Evolutionary conservation across 2,888 invertebrate genomes (phyloP), one percentile per base, ranked within the genome.

Genomic region (Lasioglossum leucozonium): DNA sequence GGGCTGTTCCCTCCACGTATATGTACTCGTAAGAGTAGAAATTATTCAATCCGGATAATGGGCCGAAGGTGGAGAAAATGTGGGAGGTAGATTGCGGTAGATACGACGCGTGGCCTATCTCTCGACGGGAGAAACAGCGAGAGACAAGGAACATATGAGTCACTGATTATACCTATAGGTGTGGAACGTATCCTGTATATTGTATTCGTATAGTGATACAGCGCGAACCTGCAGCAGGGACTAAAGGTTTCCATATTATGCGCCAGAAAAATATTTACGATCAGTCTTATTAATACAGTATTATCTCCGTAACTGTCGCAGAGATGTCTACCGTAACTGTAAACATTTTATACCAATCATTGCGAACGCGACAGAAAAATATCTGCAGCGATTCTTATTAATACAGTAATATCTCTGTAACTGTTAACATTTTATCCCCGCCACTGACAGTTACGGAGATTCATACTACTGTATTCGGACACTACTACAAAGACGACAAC

Each of bases 11-110:
- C 34, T 34, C 34, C 34, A 3, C 34, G 34, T 34, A 34, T 34
- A 58, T 4, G 58, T 58, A 51, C 85, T 81, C 77, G 84, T 62
- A 77, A 87, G 82, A 72, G 81, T 81, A 79, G 74, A 88, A 88
- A 89, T 89, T 85, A 85, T 88, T 72, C 85, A 82, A 81, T 88
- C 78, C 58, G 88, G 73, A 82, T 87, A 87, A 84, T 72, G 58
- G 84, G 62, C 40, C 62, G 81, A 81, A 80, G 81, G 79, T 86
- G 77, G 83, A 55, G 71, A 65, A 69, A 44, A 72, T 71, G 80
- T 83, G 69, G 81, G 77, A 69, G 72, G 71, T 30, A 82, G 77
- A 80, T 88, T 87, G 80, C 84, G 78, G 83, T 76, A 79, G 73
- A 75, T 76, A 79, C 62, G 58, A 51, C 71, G 69, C 58, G 58